Conservation (phyloP, 92 coral and sea anemone genomes). For the Epizoanthus rinbou region DNA sequence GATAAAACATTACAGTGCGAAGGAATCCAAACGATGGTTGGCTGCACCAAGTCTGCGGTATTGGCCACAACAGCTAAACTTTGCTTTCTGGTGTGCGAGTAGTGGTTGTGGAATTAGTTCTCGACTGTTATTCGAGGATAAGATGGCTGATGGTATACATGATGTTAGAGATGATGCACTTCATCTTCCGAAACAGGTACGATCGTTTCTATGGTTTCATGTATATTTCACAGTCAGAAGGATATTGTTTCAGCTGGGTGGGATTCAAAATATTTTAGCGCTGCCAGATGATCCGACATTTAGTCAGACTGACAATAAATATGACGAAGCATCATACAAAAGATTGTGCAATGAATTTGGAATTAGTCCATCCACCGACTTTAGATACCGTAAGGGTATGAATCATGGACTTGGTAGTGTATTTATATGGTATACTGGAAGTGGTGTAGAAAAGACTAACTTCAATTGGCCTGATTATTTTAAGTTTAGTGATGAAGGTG, state of each 20-base stretch:
- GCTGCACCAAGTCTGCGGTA: not conserved
- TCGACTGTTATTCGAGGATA: constrained; percentile 10
- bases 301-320: constrained; percentile 23
- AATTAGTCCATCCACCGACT: constrained; percentile 8
- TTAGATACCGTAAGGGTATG: constrained; percentile 1
- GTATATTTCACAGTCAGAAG: constrained; percentile 29
- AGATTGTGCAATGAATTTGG: constrained; percentile 28
- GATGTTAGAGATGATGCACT: not conserved
- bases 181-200: constrained; percentile 20
- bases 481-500: constrained; percentile 1
- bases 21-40: constrained; percentile 24
- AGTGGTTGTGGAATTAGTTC: constrained; percentile 17
- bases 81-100: constrained; percentile 22
- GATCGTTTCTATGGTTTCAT: constrained; percentile 16
- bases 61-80: constrained; percentile 36
- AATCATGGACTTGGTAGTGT: constrained; percentile 25
- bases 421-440: constrained; percentile 13
- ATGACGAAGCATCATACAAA: too few relatives aligned
- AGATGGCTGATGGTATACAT: constrained; percentile 8
- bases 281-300: constrained; percentile 21
- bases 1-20: not conserved
- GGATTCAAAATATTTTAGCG: not conserved
- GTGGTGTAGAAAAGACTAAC: constrained; percentile 6
- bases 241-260: constrained; percentile 16
- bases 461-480: not conserved